Conservation (phyloP, 2,888 invertebrate species). For the Agrypnus murinus region DNA sequence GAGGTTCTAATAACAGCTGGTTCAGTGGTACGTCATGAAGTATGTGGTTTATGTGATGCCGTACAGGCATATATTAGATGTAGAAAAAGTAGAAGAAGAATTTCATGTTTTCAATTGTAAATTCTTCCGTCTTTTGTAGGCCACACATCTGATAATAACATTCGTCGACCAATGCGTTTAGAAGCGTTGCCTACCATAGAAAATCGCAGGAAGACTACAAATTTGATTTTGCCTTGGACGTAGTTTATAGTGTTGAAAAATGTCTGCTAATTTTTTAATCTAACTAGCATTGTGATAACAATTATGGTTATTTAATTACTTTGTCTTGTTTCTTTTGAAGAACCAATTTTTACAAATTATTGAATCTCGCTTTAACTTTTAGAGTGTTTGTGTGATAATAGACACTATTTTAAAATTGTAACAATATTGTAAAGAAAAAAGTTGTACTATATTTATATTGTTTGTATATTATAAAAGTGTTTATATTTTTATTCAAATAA, state of each 20-base stretch:
- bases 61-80: slow-evolving; percentile 12
- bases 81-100: background rate
- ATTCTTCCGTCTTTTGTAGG: slow-evolving; percentile 49
- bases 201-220: slow-evolving; percentile 55
- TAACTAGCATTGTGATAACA: too few species aligned
- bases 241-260: slow-evolving; percentile 19
- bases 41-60: slow-evolving; percentile 39
- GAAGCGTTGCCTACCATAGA: slow-evolving; percentile 69
- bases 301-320: too few species aligned
- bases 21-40: slow-evolving; percentile 50
- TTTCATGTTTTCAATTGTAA: background rate
- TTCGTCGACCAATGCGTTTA: slow-evolving; percentile 65
- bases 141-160: slow-evolving; percentile 54
- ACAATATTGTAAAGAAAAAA: slow-evolving; percentile 32
- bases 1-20: slow-evolving; percentile 61
- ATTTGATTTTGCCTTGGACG: slow-evolving; percentile 43
- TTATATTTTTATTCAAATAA: slow-evolving; percentile 48
- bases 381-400: slow-evolving; percentile 46
- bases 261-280: too few species aligned
- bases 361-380: slow-evolving; percentile 8
- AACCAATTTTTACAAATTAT: background rate
- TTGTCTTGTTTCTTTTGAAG: too few species aligned
- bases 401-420: slow-evolving; percentile 38
- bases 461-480: slow-evolving; percentile 43
- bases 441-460: slow-evolving; percentile 42